Evolutionary conservation across 1,140 invertebrate genomes (phyloP), one percentile per base, ranked within the genome.

Genomic region (Macrosteles quadrilineatus): DNA sequence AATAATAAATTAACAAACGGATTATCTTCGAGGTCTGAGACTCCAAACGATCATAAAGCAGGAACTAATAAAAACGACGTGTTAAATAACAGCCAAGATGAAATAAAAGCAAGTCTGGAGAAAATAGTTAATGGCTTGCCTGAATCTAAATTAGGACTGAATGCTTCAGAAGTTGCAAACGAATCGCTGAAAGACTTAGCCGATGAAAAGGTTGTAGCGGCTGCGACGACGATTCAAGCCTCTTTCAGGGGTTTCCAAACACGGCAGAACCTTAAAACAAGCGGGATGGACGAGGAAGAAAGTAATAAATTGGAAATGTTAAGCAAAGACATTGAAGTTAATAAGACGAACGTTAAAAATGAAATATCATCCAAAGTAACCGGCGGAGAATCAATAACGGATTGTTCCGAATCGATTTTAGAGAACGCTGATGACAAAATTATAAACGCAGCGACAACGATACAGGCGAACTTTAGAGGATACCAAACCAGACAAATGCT

Each of bases 381-480:
- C 4, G 32, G 32, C 3, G 43, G 62, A 2, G 69, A 64, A 14
- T 55, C 32, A 53, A 21, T 53, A 40, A 69, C 68, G 1, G 67
- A 69, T 50, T 55, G n/a, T 23, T 25, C 27, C 31, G 36, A 27
- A 43, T 57, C 50, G 11, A 43, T 68, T 19, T 32, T 64, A 59
- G 67, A 70, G 12, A 27, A 66, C 31, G 45, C 30, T 19, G 72
- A 45, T 68, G 71, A 43, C 64, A 69, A 45, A 68, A 62, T 25
- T 40, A 55, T 19, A 1, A 85, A 36, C 12, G 75, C 75, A 21
- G 74, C 75, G 12, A 74, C 73, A 9, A 73, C 62, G 12, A 76
- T 76, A 27, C 75, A 76, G 50, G 74, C 75, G 12, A 82, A 83
- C n/a, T 87, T 86, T 72, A 81, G 85, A 19, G 87, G 85, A 14